A percentile compares a stretch with the other conserved stretches of the same genome.
These are phyloP conservation scores for Drosophila ohnishii DNA, from an alignment of 1,140 invertebrate genomes.

Conservation along the genomic window DNA sequence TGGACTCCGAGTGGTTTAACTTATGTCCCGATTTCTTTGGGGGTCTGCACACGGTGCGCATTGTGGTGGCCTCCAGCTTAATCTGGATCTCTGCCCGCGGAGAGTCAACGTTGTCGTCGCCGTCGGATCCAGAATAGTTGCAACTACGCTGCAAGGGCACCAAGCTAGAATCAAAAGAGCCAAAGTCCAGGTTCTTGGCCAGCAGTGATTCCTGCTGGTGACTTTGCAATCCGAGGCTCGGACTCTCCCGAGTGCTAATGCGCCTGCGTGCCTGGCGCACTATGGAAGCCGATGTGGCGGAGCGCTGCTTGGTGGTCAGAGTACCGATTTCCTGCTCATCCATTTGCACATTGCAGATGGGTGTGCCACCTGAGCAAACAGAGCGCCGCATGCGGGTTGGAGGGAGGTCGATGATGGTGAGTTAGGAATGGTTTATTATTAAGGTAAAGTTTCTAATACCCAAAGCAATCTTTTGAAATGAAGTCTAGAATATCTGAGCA, in stretches of 20 bases:
- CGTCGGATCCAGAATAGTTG: conserved; percentile 30
- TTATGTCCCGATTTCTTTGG: conserved; percentile 17
- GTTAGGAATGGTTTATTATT: conserved; percentile 14
- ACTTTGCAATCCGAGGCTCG: conserved; percentile 25
- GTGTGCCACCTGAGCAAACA: conserved; percentile 24
- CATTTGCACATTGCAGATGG: conserved; percentile 34
- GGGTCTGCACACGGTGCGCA: conserved; percentile 38
- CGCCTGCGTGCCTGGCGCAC: conserved; percentile 58
- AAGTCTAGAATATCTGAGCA: neutral
- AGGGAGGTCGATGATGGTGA: conserved; percentile 4
- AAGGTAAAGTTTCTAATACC: neutral
- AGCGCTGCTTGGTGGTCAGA: conserved; percentile 23
- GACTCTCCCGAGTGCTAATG: conserved; percentile 45
- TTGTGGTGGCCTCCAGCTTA: conserved; percentile 46
- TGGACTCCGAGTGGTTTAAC: conserved; percentile 10
- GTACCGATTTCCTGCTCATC: conserved; percentile 34
- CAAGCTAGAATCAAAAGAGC: conserved; percentile 11
- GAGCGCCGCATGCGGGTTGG: conserved; percentile 21
- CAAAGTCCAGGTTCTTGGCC: conserved; percentile 4
- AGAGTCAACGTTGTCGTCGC: conserved; percentile 38
- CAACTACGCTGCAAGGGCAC: conserved; percentile 7
- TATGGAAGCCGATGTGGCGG: conserved; percentile 38
- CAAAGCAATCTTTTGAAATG: no score
- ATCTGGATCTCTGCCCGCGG: conserved; percentile 50
- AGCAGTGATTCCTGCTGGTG: neutral